phyloP scores from a whole-genome alignment of 2,113 vertebrate genomes.

The Meriones unguiculatus region DNA sequence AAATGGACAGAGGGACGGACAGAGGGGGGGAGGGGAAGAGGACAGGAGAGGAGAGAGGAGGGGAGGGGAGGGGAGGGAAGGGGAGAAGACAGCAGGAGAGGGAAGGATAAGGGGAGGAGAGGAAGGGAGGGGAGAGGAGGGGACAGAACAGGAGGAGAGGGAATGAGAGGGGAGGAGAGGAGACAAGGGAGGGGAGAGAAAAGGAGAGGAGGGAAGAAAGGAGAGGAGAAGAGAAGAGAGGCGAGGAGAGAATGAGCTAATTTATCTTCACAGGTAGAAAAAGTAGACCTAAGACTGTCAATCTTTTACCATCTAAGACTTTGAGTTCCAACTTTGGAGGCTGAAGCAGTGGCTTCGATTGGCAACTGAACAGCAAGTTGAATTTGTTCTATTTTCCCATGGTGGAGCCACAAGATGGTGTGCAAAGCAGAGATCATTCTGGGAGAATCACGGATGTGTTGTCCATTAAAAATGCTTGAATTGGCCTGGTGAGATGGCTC shows the following conservation, averaged over 20 bases:
- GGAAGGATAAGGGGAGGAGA: accelerated
- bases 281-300: not conserved
- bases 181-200: no score
- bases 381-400: not conserved
- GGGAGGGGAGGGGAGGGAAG: no score
- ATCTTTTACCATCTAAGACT: not conserved
- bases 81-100: no score
- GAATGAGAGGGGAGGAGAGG: no score
- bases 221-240: not conserved
- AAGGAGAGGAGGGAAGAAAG: no score
- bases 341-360: not conserved
- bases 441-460: not conserved
- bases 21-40: no score
- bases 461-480: not conserved
- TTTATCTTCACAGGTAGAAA: not conserved
- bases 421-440: not conserved
- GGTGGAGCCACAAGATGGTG: not conserved
- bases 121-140: not conserved
- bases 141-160: no score
- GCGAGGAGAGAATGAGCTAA: not conserved
- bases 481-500: no score
- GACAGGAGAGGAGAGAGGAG: not conserved
- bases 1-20: no score
- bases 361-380: not conserved
- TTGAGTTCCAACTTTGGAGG: not conserved